These are phyloP conservation scores for Eidolon helvum DNA, from an alignment of 2,113 vertebrate genomes.

Conservation along the genomic window DNA sequence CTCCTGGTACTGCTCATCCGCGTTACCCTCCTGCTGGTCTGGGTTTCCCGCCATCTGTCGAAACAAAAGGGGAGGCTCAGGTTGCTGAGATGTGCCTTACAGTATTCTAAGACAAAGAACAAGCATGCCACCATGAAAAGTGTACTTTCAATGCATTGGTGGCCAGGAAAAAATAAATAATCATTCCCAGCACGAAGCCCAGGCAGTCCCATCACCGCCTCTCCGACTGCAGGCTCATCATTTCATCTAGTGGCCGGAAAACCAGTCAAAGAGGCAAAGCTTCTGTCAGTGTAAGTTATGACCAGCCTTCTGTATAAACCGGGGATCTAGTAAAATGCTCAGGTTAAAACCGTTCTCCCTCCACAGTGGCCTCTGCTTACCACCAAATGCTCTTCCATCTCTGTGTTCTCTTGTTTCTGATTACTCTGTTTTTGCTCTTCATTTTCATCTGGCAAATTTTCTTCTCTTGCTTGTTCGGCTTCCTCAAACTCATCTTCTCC, in stretches of 20 bases:
- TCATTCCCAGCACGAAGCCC: not conserved
- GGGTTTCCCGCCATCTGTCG: constrained; percentile 96
- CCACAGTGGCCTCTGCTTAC: constrained; percentile 77
- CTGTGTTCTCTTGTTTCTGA: constrained; percentile 80
- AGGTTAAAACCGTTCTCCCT: not conserved
- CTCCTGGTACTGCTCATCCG: constrained; percentile 97
- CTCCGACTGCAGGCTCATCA: not conserved
- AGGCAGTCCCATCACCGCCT: too few relatives aligned
- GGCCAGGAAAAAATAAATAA: not conserved
- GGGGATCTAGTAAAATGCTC: not conserved
- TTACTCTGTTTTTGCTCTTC: constrained; percentile 80
- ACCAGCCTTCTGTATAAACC: not conserved
- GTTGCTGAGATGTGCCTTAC: not conserved
- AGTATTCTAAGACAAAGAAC: constrained; percentile 16
- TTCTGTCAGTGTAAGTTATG: not conserved
- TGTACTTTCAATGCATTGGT: not conserved
- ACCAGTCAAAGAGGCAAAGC: not conserved
- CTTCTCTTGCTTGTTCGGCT: constrained; percentile 91
- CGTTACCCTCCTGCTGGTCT: constrained; percentile 96
- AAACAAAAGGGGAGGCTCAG: constrained; percentile 54
- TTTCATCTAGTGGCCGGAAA: not conserved
- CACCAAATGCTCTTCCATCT: constrained; percentile 92
- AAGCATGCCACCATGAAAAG: not conserved
- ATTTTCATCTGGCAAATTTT: constrained; percentile 84
- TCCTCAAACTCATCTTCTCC: constrained; percentile 99